Evolutionary conservation across 2,888 invertebrate genomes (phyloP).

Genomic region (Chloromyia formosa): DNA sequence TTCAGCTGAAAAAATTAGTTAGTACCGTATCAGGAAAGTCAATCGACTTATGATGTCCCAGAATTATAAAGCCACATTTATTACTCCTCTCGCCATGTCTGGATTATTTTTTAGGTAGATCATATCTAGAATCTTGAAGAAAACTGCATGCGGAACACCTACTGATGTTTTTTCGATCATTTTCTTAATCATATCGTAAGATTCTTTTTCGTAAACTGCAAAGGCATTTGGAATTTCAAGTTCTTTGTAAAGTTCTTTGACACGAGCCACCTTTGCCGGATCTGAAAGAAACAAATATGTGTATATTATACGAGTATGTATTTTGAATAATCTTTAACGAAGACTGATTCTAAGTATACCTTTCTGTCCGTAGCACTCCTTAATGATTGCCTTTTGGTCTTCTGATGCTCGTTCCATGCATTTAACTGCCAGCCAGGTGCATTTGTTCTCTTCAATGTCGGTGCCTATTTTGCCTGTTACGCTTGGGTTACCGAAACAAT

Average conservation of each 20-base stretch:
- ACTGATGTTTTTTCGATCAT: constrained; percentile 86
- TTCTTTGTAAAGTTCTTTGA: constrained; percentile 81
- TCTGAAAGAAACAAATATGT: constrained; percentile 59
- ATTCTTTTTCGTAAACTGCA: constrained; percentile 83
- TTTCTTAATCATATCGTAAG: constrained; percentile 80
- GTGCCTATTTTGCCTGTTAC: constrained; percentile 90
- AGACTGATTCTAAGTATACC: constrained; percentile 52
- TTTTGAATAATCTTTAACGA: background rate
- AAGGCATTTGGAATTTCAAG: constrained; percentile 79
- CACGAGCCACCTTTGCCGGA: constrained; percentile 71
- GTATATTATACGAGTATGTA: background rate
- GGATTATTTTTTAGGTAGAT: constrained; percentile 82
- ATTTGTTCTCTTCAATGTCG: constrained; percentile 95
- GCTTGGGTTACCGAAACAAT: constrained; percentile 87
- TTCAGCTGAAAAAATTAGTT: too few relatives aligned
- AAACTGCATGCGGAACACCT: constrained; percentile 81
- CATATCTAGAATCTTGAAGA: constrained; percentile 82
- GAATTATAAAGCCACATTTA: too few relatives aligned
- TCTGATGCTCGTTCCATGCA: constrained; percentile 82
- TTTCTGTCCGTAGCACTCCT: constrained; percentile 78
- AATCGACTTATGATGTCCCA: too few relatives aligned
- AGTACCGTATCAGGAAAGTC: too few relatives aligned
- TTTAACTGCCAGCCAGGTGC: constrained; percentile 92
- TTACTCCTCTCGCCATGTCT: too few relatives aligned
- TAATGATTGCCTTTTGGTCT: constrained; percentile 75